phyloP scores from a whole-genome alignment of 1,140 invertebrate species.

The Brachionus asplanchnoidis region DNA sequence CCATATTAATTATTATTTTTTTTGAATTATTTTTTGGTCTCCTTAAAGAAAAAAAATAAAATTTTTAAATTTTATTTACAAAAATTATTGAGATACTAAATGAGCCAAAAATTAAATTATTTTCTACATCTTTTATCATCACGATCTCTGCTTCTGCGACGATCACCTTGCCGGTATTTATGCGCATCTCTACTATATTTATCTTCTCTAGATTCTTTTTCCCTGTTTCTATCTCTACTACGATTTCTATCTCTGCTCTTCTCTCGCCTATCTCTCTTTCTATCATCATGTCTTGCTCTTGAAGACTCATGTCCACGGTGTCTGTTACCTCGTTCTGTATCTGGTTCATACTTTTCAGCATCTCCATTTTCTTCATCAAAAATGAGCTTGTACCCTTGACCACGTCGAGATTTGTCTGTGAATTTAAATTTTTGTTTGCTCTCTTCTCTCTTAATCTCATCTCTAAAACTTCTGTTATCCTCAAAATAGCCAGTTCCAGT shows the following conservation, averaged over 20 bases:
- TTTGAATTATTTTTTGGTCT: background rate
- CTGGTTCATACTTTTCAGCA: background rate
- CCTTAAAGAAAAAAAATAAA: background rate
- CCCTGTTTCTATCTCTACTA: background rate
- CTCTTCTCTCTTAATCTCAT: background rate
- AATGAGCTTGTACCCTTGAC: background rate
- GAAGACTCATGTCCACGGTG: background rate
- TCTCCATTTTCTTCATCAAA: constrained; percentile 31
- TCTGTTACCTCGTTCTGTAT: background rate
- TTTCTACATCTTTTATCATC: background rate
- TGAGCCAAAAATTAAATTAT: background rate
- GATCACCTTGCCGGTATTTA: background rate
- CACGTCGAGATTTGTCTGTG: background rate
- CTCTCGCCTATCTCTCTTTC: background rate
- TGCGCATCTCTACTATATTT: background rate
- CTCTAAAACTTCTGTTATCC: background rate
- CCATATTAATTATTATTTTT: too few relatives aligned
- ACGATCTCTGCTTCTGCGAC: background rate
- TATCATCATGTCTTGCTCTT: background rate
- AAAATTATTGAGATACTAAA: background rate
- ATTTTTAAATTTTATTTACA: constrained; percentile 20
- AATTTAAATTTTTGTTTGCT: background rate
- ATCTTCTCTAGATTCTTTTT: background rate
- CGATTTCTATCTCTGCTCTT: background rate
- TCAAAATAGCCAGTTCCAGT: constrained; percentile 40